Base-by-base conservation (phyloP, 2,797 vertebrate genomes). In the Pristis pectinata region DNA sequence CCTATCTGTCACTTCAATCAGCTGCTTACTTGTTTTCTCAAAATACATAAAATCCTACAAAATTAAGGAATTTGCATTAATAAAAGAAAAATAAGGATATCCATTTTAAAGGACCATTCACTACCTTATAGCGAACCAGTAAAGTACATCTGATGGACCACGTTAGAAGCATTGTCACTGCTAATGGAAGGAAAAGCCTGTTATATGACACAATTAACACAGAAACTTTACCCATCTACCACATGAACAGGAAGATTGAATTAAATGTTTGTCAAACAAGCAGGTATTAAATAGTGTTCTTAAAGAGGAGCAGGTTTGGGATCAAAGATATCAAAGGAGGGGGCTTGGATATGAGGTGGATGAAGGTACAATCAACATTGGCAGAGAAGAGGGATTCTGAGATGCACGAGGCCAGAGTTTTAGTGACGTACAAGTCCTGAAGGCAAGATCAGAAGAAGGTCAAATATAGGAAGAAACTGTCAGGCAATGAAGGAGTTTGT, bases 41-140 rank as follows among this genome's bases (percentile, higher is more conserved):
- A 34, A 94, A 44, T 74, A 94, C 92, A 94, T 94, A 56, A 19
- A 94, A 76, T 94, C 92, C 92, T 94, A 67, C 27, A 74, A 94
- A n/a, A 10, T 30, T 13, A 94, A 24, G 49, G 70, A 24, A 74
- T 1, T 7, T 27, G 1, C 70, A 74, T 74, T 74, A 24, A 74
- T 74, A 74, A 27, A 74, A 74, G 22, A 76, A 94, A n/a, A 15
- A n/a, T 3, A 93, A 17, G 44, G 70, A 19, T n/a, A 79, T 79
- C n/a, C n/a, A 67, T 24, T 24, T 67, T 9, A 24, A 41, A 17
- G 64, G n/a, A 74, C 3, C 24, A 74, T 74, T 24, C 70, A 70
- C 22, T 22, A 70, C 67, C 67, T 22, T 49, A 64, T 64, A 2
- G 1, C 64, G 61, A 64, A 64, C 61, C 61, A 10, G 61, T 10